These are phyloP conservation scores for Atopsyche davidsoni DNA, from an alignment of 1,140 invertebrate species.

Conservation along the genomic window DNA sequence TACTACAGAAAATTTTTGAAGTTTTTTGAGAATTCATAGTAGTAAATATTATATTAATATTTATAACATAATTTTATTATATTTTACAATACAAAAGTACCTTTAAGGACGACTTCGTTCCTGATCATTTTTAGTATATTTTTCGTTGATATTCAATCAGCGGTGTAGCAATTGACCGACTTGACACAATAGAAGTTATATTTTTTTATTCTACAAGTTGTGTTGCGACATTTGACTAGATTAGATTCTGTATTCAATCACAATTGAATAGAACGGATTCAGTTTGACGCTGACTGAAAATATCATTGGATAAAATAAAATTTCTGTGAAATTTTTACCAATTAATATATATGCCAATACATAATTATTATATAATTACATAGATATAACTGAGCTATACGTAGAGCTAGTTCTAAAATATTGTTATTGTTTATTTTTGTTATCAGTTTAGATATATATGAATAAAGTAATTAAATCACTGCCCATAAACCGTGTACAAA, in stretches of 20 bases:
- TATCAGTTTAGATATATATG: slow-evolving; percentile 11
- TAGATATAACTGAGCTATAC: slow-evolving; percentile 11
- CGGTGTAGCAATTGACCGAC: too few relatives aligned
- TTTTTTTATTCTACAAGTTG: slow-evolving; percentile 24
- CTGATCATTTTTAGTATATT: too few relatives aligned
- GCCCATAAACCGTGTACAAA: slow-evolving; percentile 22
- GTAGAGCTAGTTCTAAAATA: slow-evolving; percentile 8
- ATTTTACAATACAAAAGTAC: too few relatives aligned
- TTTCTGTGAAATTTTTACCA: slow-evolving; percentile 25
- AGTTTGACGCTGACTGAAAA: background rate
- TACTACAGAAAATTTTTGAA: too few relatives aligned
- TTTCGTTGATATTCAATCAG: too few relatives aligned
- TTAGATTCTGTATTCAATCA: too few relatives aligned
- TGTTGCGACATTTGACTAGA: slow-evolving; percentile 22
- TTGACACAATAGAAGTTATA: too few relatives aligned
- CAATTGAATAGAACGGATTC: background rate
- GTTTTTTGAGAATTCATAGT: too few relatives aligned
- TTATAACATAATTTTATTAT: too few relatives aligned
- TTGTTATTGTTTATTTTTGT: slow-evolving; percentile 22
- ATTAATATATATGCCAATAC: slow-evolving; percentile 3
- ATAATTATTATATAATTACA: slow-evolving; percentile 11
- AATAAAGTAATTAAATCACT: slow-evolving; percentile 11
- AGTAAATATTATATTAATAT: too few relatives aligned
- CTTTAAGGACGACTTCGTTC: too few relatives aligned
- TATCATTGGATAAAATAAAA: slow-evolving; percentile 5